Conservation (phyloP, 2,888 invertebrate species). For the Melipona bicolor region DNA sequence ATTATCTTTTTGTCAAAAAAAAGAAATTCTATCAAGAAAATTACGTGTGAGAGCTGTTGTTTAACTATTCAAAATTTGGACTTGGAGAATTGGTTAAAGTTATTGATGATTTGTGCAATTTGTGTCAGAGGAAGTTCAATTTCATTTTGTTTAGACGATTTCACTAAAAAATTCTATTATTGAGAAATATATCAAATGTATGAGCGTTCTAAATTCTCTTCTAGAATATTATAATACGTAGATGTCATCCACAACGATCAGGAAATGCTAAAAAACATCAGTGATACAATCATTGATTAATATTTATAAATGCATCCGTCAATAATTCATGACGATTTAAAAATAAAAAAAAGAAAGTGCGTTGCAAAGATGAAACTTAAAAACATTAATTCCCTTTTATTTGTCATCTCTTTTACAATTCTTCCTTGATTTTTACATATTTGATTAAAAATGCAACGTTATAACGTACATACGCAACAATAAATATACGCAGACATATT, state of each 20-base stretch:
- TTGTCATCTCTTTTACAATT: neutral
- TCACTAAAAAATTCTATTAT: neutral
- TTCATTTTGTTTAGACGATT: too few relatives aligned
- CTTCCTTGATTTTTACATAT: neutral
- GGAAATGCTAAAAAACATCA: constrained; percentile 13
- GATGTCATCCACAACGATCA: neutral
- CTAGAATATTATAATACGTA: neutral
- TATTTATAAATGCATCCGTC: constrained; percentile 19
- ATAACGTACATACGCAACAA: neutral
- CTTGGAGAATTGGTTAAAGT: too few relatives aligned
- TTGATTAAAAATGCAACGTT: too few relatives aligned
- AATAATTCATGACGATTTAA: constrained; percentile 6
- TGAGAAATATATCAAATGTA: neutral
- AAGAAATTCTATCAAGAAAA: too few relatives aligned
- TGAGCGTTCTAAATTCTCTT: constrained; percentile 12
- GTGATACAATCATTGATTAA: constrained; percentile 12
- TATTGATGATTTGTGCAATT: too few relatives aligned
- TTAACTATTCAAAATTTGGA: too few relatives aligned
- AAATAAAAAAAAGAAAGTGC: neutral
- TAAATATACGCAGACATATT: neutral
- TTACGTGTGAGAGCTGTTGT: too few relatives aligned
- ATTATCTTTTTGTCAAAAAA: neutral
- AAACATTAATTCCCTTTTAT: neutral
- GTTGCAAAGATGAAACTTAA: neutral
- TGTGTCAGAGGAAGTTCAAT: too few relatives aligned